Evolutionary conservation across 92 coral and sea anemone species (phyloP), one percentile per base, ranked within the genome.

Genomic region (Heliopora coerulea): DNA sequence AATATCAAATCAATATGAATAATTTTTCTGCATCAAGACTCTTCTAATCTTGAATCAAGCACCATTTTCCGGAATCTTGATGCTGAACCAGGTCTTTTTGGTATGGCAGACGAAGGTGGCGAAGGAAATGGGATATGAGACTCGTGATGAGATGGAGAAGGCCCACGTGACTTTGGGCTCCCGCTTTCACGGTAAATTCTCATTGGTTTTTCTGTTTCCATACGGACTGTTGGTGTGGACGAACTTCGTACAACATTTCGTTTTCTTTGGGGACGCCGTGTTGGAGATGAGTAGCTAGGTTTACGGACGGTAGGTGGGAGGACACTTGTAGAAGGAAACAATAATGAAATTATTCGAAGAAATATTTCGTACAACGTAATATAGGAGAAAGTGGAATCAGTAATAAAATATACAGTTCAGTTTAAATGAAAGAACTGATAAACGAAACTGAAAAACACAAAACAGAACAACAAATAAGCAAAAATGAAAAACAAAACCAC

Each of bases 51-150:
- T 6, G 42, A 85, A 8, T 90, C 93, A 0, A 87, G 65, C 21
- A 92, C 88, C 87, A 89, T 80, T 80, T 83, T 87, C 15, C 97
- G 91, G 79, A 92, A 89, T 62, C 96, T 82, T 23, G 89, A 26
- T 8, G 95, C 89, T 8, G 97, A 80, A 20, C 82, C 80, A 7
- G 93, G 93, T 68, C 89, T 86, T 56, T 39, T 78, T 41, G 87
- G 65, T 67, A 85, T 86, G 42, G 89, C 96, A 24, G 97, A 92
- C 49, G 68, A 85, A 10, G 97, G 97, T 46, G 97, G 97, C 19
- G 97, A 89, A 4, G 97, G 97, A 18, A 87, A 76, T 31, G 70
- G 54, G 10, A 66, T 29, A 3, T 89, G 87, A 50, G 88, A 87
- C 64, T 77, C 81, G 34, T 91, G 84, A 23, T 68, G 70, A 9